Evolutionary conservation across 2,797 vertebrate species (phyloP), one percentile per base, ranked within the genome.

Genomic region (Coregonus suidteri): DNA sequence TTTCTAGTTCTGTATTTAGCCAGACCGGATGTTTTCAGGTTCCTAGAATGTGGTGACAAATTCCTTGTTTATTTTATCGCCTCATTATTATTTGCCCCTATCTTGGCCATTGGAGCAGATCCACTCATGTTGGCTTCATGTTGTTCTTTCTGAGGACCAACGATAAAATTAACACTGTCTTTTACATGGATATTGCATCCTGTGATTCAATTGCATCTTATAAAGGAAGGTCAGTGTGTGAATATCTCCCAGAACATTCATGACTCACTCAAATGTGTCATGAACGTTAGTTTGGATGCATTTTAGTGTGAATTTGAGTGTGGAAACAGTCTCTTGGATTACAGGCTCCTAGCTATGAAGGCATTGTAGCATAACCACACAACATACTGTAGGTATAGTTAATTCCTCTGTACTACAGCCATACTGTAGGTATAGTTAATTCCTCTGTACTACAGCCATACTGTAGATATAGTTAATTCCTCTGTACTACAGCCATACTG

Each of bases 291-390:
- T 67, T 30, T 67, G 30, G 65, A 67, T 34, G 15, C 0, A 67
- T 31, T 11, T 15, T 16, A 35, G 6, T 69, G 67, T 15, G 35
- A 35, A 35, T 68, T 15, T 69, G 9, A 30, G 18, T 47, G 25
- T 71, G 70, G 54, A 51, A 74, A 74, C 47, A 30, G 20, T 54
- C 41, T 54, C 69, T 51, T 51, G n/a, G 69, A 71, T 51, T 51
- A 30, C n/a, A 51, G 47, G 41, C 5, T 20, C 13, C 20, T 11
- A 25, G 69, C 47, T 37, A 52, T 5, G n/a, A 69, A 69, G n/a
- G 14, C 31, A 35, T 18, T 67, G 30, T 35, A 72, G 25, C 25
- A 74, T 35, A 15, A 73, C 16, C 34, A 56, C 72, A 56, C 16
- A 73, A 35, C 71, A 54, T 47, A 2, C n/a, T 59, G 16, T n/a